Base-by-base conservation (phyloP, 30 jellyfish, hydroid and myxozoan genomes). In the Aurelia sp. region DNA sequence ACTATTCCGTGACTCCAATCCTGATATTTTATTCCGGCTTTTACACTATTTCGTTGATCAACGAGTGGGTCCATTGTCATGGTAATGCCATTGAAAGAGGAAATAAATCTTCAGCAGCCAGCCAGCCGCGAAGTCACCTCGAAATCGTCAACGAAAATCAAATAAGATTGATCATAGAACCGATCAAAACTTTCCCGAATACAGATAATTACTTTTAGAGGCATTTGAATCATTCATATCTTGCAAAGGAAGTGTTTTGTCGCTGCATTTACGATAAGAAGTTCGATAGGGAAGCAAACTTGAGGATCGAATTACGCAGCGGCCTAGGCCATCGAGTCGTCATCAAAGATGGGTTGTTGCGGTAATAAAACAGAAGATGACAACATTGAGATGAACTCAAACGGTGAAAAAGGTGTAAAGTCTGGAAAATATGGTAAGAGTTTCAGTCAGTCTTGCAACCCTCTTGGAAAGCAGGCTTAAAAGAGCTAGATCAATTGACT, bases 271-370 rank as follows among this genome's bases (percentile, higher is more conserved):
- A 20, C 64, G 40, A 30, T 3, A 17, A 21, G 22, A n/a, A 21
- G 30, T 4, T 44, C 55, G 55, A 44, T 0, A 44, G 55, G 55
- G 55, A 44, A 44, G 55, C 55, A 44, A 7, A 44, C 13, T 7
- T 9, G 8, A 0, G 15, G 55, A 44, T 44, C 55, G 15, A 44
- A 44, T 44, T 44, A 44, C 55, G 55, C 55, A 44, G 16, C 9
- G 55, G 55, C 55, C 55, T 44, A 47, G 63, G 22, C 21, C 63
- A n/a, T 15, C 63, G 2, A n/a, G 4, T 30, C 22, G 21, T 17
- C 81, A 1, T 15, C 85, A 58, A 79, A 63, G 21, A 92, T 92
- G 98, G 98, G 98, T 11, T 92, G 98, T 63, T 86, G 97, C 74
- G 97, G 97, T 12, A 82, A 82, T 63, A 70, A 72, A 61, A 24